These are phyloP conservation scores for Nasonovia ribisnigri DNA, from an alignment of 2,888 invertebrate species.

Conservation along the genomic window DNA sequence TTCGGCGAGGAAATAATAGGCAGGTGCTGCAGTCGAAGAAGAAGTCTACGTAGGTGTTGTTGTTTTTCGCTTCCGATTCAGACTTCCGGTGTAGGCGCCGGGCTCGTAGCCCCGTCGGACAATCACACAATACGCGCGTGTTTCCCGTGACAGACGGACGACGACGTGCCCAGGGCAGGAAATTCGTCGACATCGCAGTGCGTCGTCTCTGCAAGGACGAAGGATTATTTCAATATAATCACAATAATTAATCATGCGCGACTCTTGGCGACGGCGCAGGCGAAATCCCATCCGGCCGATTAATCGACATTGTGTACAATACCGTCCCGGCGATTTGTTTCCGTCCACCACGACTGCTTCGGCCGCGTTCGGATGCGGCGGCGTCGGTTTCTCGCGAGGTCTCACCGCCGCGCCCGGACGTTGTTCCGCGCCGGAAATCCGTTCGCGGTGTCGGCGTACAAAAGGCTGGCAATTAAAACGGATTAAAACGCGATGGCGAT, in stretches of 20 bases:
- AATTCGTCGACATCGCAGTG: not conserved
- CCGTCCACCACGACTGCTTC: conserved; percentile 21
- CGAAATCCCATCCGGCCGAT: conserved; percentile 43
- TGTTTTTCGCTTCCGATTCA: not conserved
- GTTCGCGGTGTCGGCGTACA: not conserved
- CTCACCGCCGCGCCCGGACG: not conserved
- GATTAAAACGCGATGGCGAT: conserved; percentile 31
- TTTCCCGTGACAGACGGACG: not conserved
- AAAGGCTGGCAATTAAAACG: conserved; percentile 28
- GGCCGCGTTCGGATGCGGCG: not conserved
- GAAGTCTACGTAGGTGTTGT: not conserved
- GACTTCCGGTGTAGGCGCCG: not conserved
- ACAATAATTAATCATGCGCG: not conserved
- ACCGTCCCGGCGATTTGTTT: conserved; percentile 39
- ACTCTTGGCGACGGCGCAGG: not conserved
- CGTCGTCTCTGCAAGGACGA: not conserved
- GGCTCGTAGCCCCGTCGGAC: not conserved
- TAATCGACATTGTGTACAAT: conserved; percentile 14
- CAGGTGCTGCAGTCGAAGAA: not conserved
- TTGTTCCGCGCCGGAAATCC: conserved; percentile 17
- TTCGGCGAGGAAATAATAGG: not conserved
- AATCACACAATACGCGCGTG: not conserved
- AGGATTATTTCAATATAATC: not conserved
- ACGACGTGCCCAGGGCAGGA: not conserved
- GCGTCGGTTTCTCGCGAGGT: too few relatives aligned